phyloP scores from a whole-genome alignment of 2,888 invertebrate genomes.

The Pammene fasciana region DNA sequence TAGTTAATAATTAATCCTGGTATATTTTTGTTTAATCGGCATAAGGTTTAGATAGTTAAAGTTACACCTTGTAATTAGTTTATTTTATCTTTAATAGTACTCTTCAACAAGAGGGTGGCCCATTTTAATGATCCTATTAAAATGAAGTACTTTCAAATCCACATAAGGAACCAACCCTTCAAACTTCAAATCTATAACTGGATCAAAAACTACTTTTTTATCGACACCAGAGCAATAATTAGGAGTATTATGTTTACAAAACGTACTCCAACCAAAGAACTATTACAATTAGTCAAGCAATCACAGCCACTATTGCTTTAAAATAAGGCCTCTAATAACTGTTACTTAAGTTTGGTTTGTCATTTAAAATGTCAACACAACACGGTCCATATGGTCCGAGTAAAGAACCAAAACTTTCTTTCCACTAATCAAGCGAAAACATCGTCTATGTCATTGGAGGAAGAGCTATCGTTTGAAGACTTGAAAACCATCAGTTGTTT shows the following conservation, averaged over 20 bases:
- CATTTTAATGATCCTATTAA: conserved; percentile 27
- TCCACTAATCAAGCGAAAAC: not conserved
- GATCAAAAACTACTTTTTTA: conserved; percentile 19
- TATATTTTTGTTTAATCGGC: no score
- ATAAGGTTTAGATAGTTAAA: no score
- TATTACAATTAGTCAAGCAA: not conserved
- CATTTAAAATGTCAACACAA: conserved; percentile 50
- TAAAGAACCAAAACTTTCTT: conserved; percentile 28
- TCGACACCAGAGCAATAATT: conserved; percentile 17
- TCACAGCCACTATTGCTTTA: not conserved
- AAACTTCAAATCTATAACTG: conserved; percentile 12
- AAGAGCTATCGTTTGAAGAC: conserved; percentile 14
- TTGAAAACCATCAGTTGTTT: conserved; percentile 48
- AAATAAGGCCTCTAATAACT: conserved; percentile 7
- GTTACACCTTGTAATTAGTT: no score
- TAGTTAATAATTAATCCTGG: no score
- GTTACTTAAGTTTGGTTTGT: conserved; percentile 19
- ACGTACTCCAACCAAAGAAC: not conserved
- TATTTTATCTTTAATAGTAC: not conserved
- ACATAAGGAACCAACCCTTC: conserved; percentile 20
- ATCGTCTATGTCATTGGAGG: not conserved
- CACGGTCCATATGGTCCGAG: conserved; percentile 67
- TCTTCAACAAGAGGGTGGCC: conserved; percentile 5
- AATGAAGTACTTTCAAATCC: conserved; percentile 7
- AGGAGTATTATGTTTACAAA: conserved; percentile 32